A percentile compares a stretch with the other conserved stretches of the same genome.
Conservation (phyloP, 2,888 invertebrate species). For the Eledona agricola region DNA sequence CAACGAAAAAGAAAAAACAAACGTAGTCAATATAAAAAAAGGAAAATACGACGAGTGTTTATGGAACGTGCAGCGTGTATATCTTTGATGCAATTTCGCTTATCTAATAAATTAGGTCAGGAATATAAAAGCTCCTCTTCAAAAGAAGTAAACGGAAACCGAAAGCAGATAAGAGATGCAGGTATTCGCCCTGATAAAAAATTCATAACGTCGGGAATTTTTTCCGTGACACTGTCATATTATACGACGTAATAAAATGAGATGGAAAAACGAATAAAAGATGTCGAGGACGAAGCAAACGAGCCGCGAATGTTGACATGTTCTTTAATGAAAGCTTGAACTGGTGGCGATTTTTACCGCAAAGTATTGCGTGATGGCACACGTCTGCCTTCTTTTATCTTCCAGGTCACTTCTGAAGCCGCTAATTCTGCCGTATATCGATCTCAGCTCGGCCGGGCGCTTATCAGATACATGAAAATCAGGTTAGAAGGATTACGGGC, state of each 20-base stretch:
- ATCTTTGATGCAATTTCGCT: conserved; percentile 28
- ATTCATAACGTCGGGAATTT: conserved; percentile 39
- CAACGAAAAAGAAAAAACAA: conserved; percentile 6
- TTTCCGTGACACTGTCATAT: conserved; percentile 38
- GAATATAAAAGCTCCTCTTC: conserved; percentile 16
- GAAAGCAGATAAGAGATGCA: conserved; percentile 38
- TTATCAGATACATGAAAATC: conserved; percentile 43
- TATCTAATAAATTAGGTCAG: conserved; percentile 31
- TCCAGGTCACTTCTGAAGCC: background rate
- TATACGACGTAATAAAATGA: conserved; percentile 40
- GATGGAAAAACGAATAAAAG: conserved; percentile 38
- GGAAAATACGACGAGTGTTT: too few relatives aligned
- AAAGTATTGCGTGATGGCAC: conserved; percentile 7
- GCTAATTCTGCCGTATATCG: conserved; percentile 27
- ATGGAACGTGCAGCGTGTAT: conserved; percentile 27
- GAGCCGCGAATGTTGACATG: conserved; percentile 34
- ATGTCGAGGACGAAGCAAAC: conserved; percentile 37
- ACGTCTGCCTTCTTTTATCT: conserved; percentile 8
- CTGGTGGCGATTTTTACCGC: conserved; percentile 8
- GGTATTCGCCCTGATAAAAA: conserved; percentile 41
- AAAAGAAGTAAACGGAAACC: conserved; percentile 31
- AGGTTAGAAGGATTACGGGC: conserved; percentile 40
- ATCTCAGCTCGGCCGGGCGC: conserved; percentile 35
- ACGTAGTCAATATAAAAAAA: conserved; percentile 10
- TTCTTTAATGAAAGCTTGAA: conserved; percentile 14